A percentile compares a stretch with the other conserved stretches of the same genome.
These are phyloP conservation scores for Matsumyia berberina DNA, from an alignment of 2,888 invertebrate species.

Conservation along the genomic window DNA sequence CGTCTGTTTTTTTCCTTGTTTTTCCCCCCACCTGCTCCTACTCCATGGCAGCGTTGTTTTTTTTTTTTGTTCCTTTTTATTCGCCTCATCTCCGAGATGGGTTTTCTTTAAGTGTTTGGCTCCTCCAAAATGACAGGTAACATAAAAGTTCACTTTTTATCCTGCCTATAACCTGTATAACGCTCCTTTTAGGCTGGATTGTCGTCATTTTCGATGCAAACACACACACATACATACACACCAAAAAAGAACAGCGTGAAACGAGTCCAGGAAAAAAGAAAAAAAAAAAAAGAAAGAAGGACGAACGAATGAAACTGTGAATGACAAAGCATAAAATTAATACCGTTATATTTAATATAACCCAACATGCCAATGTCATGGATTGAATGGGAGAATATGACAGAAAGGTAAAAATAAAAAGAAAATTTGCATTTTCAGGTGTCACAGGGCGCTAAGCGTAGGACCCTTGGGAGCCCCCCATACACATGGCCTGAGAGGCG, in stretches of 20 bases:
- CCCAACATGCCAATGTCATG: conserved; percentile 37
- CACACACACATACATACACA: too few species aligned
- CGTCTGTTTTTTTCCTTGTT: conserved; percentile 21
- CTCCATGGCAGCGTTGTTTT: background rate
- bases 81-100: conserved; percentile 37
- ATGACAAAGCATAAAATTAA: conserved; percentile 71
- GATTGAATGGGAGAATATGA: conserved; percentile 20
- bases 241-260: too few species aligned
- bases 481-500: background rate
- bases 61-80: conserved; percentile 27
- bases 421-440: conserved; percentile 40
- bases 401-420: conserved; percentile 25
- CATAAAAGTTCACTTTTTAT: conserved; percentile 56
- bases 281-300: conserved; percentile 1
- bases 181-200: conserved; percentile 9
- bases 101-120: conserved; percentile 34
- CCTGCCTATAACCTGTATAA: conserved; percentile 46
- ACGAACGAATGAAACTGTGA: conserved; percentile 42
- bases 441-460: background rate
- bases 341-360: conserved; percentile 64
- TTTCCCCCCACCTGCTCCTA: too few species aligned
- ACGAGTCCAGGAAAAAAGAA: background rate
- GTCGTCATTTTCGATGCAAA: conserved; percentile 3
- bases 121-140: conserved; percentile 44
- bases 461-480: background rate